Base-by-base conservation (phyloP, 2,797 vertebrate species). In the Geotrypetes seraphini region DNA sequence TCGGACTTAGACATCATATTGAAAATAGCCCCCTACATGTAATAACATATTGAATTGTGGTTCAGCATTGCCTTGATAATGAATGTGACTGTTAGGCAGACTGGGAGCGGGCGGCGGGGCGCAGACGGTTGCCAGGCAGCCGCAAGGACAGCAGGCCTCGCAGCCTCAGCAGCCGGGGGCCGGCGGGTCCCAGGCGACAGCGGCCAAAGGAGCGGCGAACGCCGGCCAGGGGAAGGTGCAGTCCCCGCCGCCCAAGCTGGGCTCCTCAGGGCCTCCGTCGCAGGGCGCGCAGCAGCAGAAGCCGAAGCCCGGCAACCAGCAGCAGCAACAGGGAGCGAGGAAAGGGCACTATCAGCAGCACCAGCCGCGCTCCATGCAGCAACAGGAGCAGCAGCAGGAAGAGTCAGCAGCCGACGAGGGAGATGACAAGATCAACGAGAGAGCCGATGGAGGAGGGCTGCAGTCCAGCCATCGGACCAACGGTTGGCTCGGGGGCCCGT, bases 81-180 rank as follows among this genome's bases (percentile, higher is more conserved):
- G n/a, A n/a, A n/a, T n/a, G n/a, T n/a, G n/a, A n/a, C n/a, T n/a
- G n/a, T n/a, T n/a, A n/a, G n/a, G n/a, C n/a, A n/a, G n/a, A n/a
- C n/a, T n/a, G 16, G n/a, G n/a, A n/a, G n/a, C n/a, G n/a, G 22
- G 34, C 36, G 33, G 21, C 33, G 8, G 47, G 31, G 3, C 56
- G 31, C n/a, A n/a, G n/a, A n/a, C n/a, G n/a, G n/a, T n/a, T n/a
- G 4, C 58, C 28, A n/a, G 33, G 12, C 57, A 24, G 16, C 31
- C 10, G 5, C 7, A 58, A 16, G 53, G 52, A 8, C 44, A 43
- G 4, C 40, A 35, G 17, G 30, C 5, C 7, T 46, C 25, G 8
- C 79, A 69, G 11, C 47, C 73, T 1, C 65, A 62, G 39, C 84
- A n/a, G 37, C 63, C 31, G 6, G 5, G 70, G 60, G 32, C 71